These are phyloP conservation scores for Antitype chi DNA, from an alignment of 2,888 invertebrate species.

Conservation along the genomic window DNA sequence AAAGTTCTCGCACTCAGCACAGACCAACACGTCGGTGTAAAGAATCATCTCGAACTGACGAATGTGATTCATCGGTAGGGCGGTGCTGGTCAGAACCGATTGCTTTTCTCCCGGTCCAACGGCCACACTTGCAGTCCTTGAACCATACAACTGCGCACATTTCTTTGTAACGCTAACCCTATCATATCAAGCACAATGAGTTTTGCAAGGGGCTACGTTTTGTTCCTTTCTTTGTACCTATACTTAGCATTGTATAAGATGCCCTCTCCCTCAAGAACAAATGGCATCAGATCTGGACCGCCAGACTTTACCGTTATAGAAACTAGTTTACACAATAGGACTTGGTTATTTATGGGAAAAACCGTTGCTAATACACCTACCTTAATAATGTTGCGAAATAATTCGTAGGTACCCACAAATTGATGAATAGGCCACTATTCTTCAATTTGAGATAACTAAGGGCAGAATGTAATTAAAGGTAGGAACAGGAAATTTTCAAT, in stretches of 20 bases:
- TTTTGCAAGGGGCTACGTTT: constrained; percentile 22
- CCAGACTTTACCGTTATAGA: not conserved
- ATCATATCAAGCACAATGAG: constrained; percentile 12
- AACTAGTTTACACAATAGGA: constrained; percentile 32
- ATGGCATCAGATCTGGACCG: not conserved
- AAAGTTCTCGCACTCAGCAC: no score
- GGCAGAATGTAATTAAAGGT: not conserved
- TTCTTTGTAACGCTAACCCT: constrained; percentile 1
- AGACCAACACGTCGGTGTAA: not conserved
- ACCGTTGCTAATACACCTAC: not conserved
- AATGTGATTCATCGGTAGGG: not conserved
- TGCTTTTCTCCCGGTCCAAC: no score
- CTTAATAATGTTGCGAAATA: not conserved
- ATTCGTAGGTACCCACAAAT: not conserved
- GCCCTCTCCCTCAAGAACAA: not conserved
- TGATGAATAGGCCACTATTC: constrained; percentile 5
- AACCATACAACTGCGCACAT: constrained; percentile 7
- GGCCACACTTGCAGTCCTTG: not conserved
- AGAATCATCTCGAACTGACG: not conserved
- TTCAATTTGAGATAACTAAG: not conserved
- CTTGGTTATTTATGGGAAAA: not conserved
- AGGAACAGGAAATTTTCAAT: not conserved
- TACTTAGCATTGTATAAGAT: not conserved
- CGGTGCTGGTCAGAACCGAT: not conserved
- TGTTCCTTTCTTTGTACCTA: constrained; percentile 1